These are phyloP conservation scores for Eira barbara DNA, from an alignment of 2,113 vertebrate genomes.

Conservation along the genomic window DNA sequence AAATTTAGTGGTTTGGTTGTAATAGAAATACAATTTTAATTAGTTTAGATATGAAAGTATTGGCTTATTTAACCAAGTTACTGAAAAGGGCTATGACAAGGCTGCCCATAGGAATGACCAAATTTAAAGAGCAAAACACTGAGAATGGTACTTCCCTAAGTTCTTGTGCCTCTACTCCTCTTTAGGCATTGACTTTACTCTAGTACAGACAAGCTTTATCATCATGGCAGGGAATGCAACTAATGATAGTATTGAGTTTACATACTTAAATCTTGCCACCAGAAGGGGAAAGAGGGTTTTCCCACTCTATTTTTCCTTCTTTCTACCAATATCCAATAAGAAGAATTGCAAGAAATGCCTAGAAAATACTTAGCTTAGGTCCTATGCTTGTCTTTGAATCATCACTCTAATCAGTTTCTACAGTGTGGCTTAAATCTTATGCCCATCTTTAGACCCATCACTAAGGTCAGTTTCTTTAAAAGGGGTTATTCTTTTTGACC, in stretches of 20 bases:
- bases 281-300: neutral
- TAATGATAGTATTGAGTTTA: neutral
- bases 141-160: neutral
- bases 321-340: neutral
- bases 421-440: neutral
- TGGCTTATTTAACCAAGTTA: neutral
- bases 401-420: neutral
- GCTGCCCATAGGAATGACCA: neutral
- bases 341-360: neutral
- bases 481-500: neutral
- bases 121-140: neutral
- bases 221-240: fast-evolving
- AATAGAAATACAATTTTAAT: neutral
- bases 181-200: neutral
- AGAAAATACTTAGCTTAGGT: neutral
- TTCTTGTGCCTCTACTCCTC: neutral
- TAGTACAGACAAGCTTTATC: neutral
- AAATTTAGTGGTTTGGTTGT: neutral
- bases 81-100: neutral
- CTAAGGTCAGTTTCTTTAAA: neutral
- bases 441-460: no score
- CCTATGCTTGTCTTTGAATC: neutral
- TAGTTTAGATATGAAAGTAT: neutral
- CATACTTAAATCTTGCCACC: neutral
- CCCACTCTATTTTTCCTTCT: neutral